A percentile compares a stretch with the other conserved stretches of the same genome.
Evolutionary conservation across 2,888 invertebrate species (phyloP).

Genomic region (Diogma glabrata): DNA sequence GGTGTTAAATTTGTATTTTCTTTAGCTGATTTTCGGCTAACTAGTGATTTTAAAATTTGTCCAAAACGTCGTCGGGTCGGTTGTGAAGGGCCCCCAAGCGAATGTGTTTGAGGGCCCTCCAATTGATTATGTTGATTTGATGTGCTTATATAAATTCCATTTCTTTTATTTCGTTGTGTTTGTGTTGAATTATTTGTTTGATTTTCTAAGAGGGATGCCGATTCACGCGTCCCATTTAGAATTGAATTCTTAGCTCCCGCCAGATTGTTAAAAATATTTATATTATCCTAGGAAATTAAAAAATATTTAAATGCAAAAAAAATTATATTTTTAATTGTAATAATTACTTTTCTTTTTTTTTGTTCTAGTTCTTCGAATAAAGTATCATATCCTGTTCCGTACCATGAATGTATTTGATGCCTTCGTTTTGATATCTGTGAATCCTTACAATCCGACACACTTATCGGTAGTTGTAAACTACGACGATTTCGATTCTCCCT

Average conservation of each 20-base stretch:
- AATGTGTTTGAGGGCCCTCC: constrained; percentile 26
- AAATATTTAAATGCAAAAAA: neutral
- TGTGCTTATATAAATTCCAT: neutral
- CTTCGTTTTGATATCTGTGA: constrained; percentile 1
- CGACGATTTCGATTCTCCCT: neutral
- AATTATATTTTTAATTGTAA: too few relatives aligned
- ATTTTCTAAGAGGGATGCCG: constrained; percentile 32
- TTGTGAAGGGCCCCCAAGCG: constrained; percentile 30
- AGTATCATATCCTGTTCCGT: constrained; percentile 37
- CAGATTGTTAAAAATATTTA: constrained; percentile 30
- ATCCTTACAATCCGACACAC: neutral
- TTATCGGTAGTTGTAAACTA: constrained; percentile 3
- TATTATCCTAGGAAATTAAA: neutral
- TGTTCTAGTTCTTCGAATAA: constrained; percentile 37
- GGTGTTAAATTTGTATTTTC: constrained; percentile 17
- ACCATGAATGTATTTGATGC: constrained; percentile 27
- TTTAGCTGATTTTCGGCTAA: constrained; percentile 30
- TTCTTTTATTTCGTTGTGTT: constrained; percentile 14
- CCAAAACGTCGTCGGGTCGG: constrained; percentile 33
- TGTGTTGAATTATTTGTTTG: constrained; percentile 27
- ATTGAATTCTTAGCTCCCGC: constrained; percentile 33
- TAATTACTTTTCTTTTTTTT: constrained; percentile 19
- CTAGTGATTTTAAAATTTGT: constrained; percentile 34
- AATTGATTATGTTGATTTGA: constrained; percentile 14
- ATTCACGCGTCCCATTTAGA: constrained; percentile 21